Conservation (phyloP, 1,140 invertebrate species). For the Drosophila quadrilineata region DNA sequence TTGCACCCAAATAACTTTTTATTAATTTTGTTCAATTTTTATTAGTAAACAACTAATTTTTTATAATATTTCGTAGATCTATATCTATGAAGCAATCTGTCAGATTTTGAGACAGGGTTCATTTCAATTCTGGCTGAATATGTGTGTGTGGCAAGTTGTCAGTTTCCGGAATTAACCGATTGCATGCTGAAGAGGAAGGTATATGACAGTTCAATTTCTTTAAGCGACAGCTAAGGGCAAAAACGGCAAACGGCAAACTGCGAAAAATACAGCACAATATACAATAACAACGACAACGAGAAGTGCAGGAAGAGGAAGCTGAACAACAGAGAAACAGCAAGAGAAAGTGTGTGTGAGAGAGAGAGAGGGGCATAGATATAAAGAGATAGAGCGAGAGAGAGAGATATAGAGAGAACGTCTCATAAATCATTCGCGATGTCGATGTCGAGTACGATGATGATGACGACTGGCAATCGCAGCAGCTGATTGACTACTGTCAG, state of each 20-base stretch:
- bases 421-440: constrained; percentile 75
- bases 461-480: constrained; percentile 72
- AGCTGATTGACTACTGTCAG: constrained; percentile 76
- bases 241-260: constrained; percentile 9
- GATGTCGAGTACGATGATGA: constrained; percentile 72
- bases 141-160: constrained; percentile 9
- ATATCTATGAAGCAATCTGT: background rate
- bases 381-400: background rate
- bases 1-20: no score
- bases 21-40: no score
- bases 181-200: constrained; percentile 41
- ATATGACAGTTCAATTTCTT: constrained; percentile 73
- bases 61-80: no score
- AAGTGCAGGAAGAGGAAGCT: background rate
- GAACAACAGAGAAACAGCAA: background rate
- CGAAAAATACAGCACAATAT: constrained; percentile 10
- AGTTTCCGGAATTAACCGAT: constrained; percentile 56
- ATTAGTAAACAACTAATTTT: no score
- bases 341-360: background rate
- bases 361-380: no score
- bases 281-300: constrained; percentile 3
- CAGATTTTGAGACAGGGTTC: background rate
- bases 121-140: constrained; percentile 4
- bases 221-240: constrained; percentile 20
- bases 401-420: constrained; percentile 45